Base-by-base conservation (phyloP, 1,140 invertebrate genomes). In the Drosophila lacteicornis region DNA sequence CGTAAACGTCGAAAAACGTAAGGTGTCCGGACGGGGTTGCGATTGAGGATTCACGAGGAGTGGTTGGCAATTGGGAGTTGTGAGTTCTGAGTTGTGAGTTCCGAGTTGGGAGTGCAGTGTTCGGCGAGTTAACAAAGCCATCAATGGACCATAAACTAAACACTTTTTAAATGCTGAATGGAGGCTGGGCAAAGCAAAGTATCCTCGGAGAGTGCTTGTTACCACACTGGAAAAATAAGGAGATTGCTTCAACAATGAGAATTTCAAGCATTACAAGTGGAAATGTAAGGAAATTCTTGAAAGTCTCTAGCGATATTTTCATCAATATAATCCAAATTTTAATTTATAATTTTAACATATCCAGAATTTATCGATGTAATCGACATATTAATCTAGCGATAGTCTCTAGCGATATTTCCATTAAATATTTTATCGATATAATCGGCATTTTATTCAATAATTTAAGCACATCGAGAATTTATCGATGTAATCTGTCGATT, bases 141-240 rank as follows among this genome's bases (percentile, higher is more conserved):
- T 91, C 90, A 91, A 91, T 91, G 85, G 75, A 79, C 90, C 85
- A 91, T 91, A 91, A 91, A 91, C 90, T 91, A 91, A 91, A 91
- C 90, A 91, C 90, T 91, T 91, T 91, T 91, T 91, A 91, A 91
- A 91, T 63, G 90, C 59, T 57, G 66, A 58, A 45, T n/a, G 61
- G 55, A 68, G 73, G 83, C 49, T 45, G 57, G 73, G 53, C 36
- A 19, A 55, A 45, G 22, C 57, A 57, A 40, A 56, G 53, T 55
- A 55, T 55, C 17, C 15, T 40, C 38, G 38, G 49, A 40, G 59
- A 47, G 56, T 50, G 43, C 69, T 79, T 81, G 75, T 45, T 71
- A 13, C 33, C 13, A 25, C 36, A 56, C 53, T 40, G 36, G 15
- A 9, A 19, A 55, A 11, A 12, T 4, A 15, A 2, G 9, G 4